Percentiles rank a stretch among this genome's conserved stretches.
phyloP scores from a whole-genome alignment of 1,140 invertebrate species.

The Philotrypesis tridentata region DNA sequence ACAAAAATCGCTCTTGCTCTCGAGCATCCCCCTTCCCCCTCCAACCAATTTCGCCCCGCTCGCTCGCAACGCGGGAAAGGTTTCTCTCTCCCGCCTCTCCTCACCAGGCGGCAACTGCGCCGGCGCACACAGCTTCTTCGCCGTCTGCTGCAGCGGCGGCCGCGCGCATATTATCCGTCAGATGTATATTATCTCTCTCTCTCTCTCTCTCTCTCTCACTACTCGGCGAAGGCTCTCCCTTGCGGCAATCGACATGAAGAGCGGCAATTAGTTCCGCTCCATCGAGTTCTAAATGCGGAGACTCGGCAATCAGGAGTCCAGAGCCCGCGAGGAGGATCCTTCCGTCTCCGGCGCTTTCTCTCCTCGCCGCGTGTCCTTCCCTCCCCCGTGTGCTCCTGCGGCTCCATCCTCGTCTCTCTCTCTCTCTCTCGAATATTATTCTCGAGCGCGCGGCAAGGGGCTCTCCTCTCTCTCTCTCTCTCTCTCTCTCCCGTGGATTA shows the following conservation, averaged over 20 bases:
- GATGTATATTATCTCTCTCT: no score
- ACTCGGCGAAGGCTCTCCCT: background rate
- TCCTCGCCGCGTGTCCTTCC: background rate
- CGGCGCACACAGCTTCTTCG: no score
- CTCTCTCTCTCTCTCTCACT: background rate
- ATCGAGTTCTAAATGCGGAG: slow-evolving; percentile 75
- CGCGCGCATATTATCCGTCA: no score
- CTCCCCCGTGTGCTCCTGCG: background rate
- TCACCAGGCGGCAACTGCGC: no score
- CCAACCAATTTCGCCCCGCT: no score
- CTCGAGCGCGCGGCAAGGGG: slow-evolving; percentile 13
- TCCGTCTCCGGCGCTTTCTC: background rate
- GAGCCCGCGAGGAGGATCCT: slow-evolving; percentile 60
- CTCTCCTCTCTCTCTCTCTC: background rate
- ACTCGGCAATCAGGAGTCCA: slow-evolving; percentile 69
- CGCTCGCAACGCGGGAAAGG: no score
- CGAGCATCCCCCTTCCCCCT: no score
- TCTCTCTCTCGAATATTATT: slow-evolving; percentile 50
- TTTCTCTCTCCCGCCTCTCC: no score
- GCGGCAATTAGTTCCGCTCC: slow-evolving; percentile 71
- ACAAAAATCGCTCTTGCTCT: no score
- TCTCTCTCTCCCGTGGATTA: slow-evolving; percentile 63
- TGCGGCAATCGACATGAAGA: background rate
- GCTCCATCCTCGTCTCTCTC: background rate
- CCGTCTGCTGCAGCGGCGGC: no score